A percentile compares a stretch with the other conserved stretches of the same genome.
phyloP scores from a whole-genome alignment of 2,888 invertebrate species.

The Patella ulyssiponensis region DNA sequence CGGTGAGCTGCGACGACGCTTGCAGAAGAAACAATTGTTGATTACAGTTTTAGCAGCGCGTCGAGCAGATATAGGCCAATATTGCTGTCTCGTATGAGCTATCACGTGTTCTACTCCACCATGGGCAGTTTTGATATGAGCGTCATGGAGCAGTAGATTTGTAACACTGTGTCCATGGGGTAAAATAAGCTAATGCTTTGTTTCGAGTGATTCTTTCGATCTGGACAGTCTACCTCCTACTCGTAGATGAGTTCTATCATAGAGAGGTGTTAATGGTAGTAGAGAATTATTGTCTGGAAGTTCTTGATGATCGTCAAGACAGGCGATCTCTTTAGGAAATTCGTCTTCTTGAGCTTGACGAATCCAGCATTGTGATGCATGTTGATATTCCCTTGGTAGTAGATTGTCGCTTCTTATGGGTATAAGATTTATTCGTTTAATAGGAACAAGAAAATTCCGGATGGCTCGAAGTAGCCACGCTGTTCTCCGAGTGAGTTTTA shows the following conservation, averaged over 20 bases:
- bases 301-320: too few relatives aligned
- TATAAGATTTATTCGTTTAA: background rate
- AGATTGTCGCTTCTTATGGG: background rate
- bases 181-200: slow-evolving; percentile 15
- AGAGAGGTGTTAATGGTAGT: slow-evolving; percentile 14
- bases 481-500: background rate
- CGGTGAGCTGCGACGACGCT: too few relatives aligned
- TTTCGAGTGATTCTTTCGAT: slow-evolving; percentile 2
- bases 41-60: too few relatives aligned
- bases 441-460: background rate
- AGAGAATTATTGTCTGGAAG: slow-evolving; percentile 5
- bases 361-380: background rate
- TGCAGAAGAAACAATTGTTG: too few relatives aligned
- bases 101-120: slow-evolving; percentile 17
- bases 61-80: too few relatives aligned
- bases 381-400: too few relatives aligned
- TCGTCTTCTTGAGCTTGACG: background rate
- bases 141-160: slow-evolving; percentile 11
- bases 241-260: slow-evolving; percentile 12
- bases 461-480: slow-evolving; percentile 11
- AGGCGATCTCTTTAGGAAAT: too few relatives aligned
- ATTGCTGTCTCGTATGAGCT: slow-evolving; percentile 1
- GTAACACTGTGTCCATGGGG: background rate
- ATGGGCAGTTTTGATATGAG: slow-evolving; percentile 14
- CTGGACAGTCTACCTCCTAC: slow-evolving; percentile 6